Base-by-base conservation (phyloP, 2,113 vertebrate genomes). In the Cebus imitator region DNA sequence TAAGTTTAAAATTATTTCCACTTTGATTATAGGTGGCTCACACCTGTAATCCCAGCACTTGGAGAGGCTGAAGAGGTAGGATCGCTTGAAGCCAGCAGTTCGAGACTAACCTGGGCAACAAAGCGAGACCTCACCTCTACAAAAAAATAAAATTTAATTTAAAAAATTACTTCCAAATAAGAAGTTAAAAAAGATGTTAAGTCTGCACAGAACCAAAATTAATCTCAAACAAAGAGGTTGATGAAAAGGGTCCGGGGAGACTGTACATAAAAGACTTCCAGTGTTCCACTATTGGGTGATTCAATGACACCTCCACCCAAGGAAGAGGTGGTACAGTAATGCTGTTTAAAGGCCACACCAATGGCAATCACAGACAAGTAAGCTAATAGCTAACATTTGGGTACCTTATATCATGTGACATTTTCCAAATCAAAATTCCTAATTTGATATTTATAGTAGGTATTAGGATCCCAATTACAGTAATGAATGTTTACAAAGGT, bases 1-100 rank as follows among this genome's bases (percentile, higher is more conserved):
- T 35, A 87, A 83, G 32, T n/a, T 83, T 83, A 91, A 86, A 91
- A 66, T 96, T 72, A 85, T 73, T 96, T 95, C 5, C 35, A 94
- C 52, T 52, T 52, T 52, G 52, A 52, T 64, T 64, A 64, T 0
- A 64, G 27, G 23, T 27, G 25, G 58, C 25, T 61, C 58, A 27
- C 61, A 64, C 61, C 61, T 64, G 61, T 64, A 64, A 64, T 64
- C 5, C 27, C 27, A 30, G 27, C 61, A 64, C 27, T 64, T 64
- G 6, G 61, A 64, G 27, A 64, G 6, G 27, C 6, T 32, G 27
- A 64, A 30, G 61, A 64, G 27, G 61, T 13, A 64, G 12, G 27
- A 64, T 32, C 5, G 6, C 27, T 64, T 32, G 61, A 64, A 64
- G 27, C 61, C 61, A 64, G 61, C 61, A 64, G 61, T 64, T 64